Evolutionary conservation across 37 sponge, comb jelly and placozoan genomes (phyloP), one percentile per base, ranked within the genome.

Genomic region (Cliona cf. orientalis): DNA sequence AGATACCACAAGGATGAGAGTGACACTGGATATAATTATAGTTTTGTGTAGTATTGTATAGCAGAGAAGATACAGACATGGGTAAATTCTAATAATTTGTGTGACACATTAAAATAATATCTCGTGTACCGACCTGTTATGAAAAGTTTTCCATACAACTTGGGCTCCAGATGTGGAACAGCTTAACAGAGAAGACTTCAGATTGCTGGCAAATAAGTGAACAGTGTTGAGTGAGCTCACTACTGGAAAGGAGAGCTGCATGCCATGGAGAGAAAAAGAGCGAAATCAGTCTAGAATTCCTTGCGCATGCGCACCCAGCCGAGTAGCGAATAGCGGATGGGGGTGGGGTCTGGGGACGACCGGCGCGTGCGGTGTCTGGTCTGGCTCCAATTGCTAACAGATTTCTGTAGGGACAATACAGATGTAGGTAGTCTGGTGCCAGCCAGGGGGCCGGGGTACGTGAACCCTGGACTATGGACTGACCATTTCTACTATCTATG

Each of bases 221-320:
- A 74, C 85, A 29, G 81, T 83, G 43, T 84, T 84, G 14, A 90
- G 81, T 0, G 85, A 84, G 3, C 76, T 86, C 33, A 90, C 43
- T 31, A 69, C 56, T 1, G 91, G 91, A 42, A 84, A 90, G 38
- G 80, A 56, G 17, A 79, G 80, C 91, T 90, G 76, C 23, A 37
- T 22, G 63, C 32, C 14, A 57, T 31, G n/a, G 21, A 71, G 44
- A 40, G 41, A 49, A n/a, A n/a, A n/a, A n/a, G n/a, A n/a, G n/a
- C n/a, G n/a, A 26, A 53, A n/a, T n/a, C n/a, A n/a, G n/a, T n/a
- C n/a, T n/a, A n/a, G n/a, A n/a, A n/a, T n/a, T n/a, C n/a, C n/a
- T n/a, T n/a, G n/a, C n/a, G n/a, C n/a, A n/a, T n/a, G n/a, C n/a
- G n/a, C n/a, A n/a, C n/a, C n/a, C n/a, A n/a, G n/a, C n/a, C n/a